These are phyloP conservation scores for Sterna hirundo DNA, from an alignment of 2,113 vertebrate genomes.

Conservation along the genomic window DNA sequence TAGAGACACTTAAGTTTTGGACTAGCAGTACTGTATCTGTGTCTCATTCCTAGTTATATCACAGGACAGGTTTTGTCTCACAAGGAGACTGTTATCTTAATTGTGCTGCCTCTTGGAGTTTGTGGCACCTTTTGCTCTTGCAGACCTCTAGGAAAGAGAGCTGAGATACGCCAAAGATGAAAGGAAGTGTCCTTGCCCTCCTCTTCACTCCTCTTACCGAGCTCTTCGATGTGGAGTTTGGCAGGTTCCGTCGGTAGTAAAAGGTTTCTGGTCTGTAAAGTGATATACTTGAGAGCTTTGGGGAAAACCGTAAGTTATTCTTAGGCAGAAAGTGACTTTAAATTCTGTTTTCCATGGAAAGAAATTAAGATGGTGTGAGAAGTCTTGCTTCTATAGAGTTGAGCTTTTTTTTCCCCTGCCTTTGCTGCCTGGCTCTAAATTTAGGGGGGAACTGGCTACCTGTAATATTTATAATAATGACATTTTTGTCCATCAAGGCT, in stretches of 20 bases:
- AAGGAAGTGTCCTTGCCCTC: background rate
- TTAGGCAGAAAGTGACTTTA: background rate
- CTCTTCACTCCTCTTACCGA: background rate
- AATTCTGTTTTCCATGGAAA: background rate
- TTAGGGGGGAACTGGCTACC: background rate
- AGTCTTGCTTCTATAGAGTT: background rate
- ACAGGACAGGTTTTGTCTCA: background rate
- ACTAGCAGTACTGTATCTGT: background rate
- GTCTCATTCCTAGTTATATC: background rate
- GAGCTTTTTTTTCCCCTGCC: background rate
- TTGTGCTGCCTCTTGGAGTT: background rate
- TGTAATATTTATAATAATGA: background rate
- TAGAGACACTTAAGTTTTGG: background rate
- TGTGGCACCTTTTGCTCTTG: background rate
- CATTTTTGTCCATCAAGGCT: background rate
- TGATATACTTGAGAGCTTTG: background rate
- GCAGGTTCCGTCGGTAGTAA: background rate
- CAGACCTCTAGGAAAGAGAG: background rate
- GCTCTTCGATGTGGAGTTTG: background rate
- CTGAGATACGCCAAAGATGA: background rate
- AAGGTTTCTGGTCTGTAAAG: background rate
- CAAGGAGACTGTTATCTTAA: background rate
- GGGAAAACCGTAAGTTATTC: background rate
- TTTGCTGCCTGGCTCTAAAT: background rate
- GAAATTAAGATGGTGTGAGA: background rate